Base-by-base conservation (phyloP, 30 jellyfish, hydroid and myxozoan species). In the Pseudorhiza aurosa region DNA sequence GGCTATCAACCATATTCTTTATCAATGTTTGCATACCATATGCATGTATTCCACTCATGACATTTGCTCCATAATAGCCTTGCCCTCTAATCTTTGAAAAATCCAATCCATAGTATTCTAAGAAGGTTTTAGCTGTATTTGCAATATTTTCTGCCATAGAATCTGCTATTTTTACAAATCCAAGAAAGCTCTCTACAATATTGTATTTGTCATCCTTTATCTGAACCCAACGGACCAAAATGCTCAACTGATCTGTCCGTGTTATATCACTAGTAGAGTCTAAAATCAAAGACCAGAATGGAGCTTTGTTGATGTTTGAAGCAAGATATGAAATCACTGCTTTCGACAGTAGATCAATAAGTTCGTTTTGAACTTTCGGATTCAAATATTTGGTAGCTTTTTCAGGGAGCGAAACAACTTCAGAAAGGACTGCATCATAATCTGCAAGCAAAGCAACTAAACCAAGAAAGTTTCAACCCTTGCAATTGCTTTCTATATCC, bases 391-490 rank as follows among this genome's bases (percentile, higher is more conserved):
- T 75, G 33, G 88, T 53, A 11, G 65, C 88, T 32, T 56, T 19
- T 2, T 7, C 35, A 11, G 56, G 55, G 11, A 46, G 53, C 17
- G 67, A 10, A 25, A 39, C 12, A 5, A 7, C 50, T 46, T 45
- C 86, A 8, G 86, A 51, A n/a, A 51, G 77, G 4, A 29, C 30
- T 72, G 47, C 68, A 46, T 46, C 78, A 37, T 72, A 72, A 46
- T 72, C 36, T 24, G 86, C 86, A 25, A 49, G 24, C 43, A 77
- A 37, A 0, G 82, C 72, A 24, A 57, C 89, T 55, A 77, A 12
- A 24, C 72, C 82, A 21, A 58, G 28, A 49, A 70, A 70, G 72
- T 70, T 70, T n/a, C 84, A 75, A 17, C 84, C 79, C 28, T 70
- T 75, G 28, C 84, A 70, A 4, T 15, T 8, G 12, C 76, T 28